Conservation (phyloP, 1,140 invertebrate species). For the Hyposmocoma kahamanoa region DNA sequence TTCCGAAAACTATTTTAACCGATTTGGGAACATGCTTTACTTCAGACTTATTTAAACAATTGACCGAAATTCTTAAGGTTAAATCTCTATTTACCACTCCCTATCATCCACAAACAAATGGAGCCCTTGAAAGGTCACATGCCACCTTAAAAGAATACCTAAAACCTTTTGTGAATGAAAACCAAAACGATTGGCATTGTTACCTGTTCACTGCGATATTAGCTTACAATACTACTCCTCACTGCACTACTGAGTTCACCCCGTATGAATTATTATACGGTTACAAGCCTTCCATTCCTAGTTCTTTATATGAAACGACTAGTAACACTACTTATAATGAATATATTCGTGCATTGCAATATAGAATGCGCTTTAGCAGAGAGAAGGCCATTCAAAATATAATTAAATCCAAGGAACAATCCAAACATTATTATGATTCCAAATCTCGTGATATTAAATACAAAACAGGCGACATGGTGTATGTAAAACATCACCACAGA, state of each 20-base stretch:
- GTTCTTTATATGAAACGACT: slow-evolving; percentile 4
- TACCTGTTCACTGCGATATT: slow-evolving; percentile 24
- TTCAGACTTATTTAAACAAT: slow-evolving; percentile 24
- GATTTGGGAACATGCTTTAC: slow-evolving; percentile 37
- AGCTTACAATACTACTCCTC: slow-evolving; percentile 30
- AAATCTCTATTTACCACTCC: slow-evolving; percentile 27
- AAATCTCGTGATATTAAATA: background rate
- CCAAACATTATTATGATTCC: slow-evolving; percentile 7
- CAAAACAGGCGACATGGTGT: slow-evolving; percentile 6
- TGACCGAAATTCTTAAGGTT: slow-evolving; percentile 31
- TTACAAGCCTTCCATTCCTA: slow-evolving; percentile 24
- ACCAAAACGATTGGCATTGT: slow-evolving; percentile 29
- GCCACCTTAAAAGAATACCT: slow-evolving; percentile 31
- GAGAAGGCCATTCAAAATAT: slow-evolving; percentile 3
- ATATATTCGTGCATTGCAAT: slow-evolving; percentile 7
- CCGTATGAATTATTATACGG: slow-evolving; percentile 39
- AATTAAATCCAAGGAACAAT: slow-evolving; percentile 2
- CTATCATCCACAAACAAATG: slow-evolving; percentile 23
- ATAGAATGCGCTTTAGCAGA: background rate
- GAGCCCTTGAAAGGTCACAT: slow-evolving; percentile 12
- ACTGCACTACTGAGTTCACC: slow-evolving; percentile 24
- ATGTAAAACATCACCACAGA: slow-evolving; percentile 5
- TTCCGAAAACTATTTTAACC: slow-evolving; percentile 28
- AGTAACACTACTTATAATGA: slow-evolving; percentile 7
- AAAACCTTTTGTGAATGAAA: slow-evolving; percentile 27